Evolutionary conservation across 2,888 invertebrate genomes (phyloP), one percentile per base, ranked within the genome.

Genomic region (Coremacera marginata): DNA sequence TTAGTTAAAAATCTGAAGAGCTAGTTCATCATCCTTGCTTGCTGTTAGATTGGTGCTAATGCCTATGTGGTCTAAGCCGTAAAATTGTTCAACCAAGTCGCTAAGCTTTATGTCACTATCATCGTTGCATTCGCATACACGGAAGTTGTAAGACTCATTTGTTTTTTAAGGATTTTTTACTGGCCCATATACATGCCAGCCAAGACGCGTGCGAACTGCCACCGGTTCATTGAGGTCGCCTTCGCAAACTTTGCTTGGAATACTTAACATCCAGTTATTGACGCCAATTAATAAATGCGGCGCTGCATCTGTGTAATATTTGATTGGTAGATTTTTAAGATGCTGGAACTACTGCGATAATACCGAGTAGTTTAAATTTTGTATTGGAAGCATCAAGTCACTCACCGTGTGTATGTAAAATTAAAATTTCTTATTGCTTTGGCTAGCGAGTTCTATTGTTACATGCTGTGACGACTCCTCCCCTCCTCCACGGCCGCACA

Each of bases 261-360:
- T 44, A 19, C 68, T 75, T 19, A 78, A 27, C 16, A 75, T 62
- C 37, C 70, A 71, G 37, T 78, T 16, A 25, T 78, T 78, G 19
- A 78, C 34, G 8, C 75, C 75, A n/a, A 77, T 75, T 2, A 77
- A n/a, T n/a, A 75, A 22, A 7, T 65, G 57, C 14, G 77, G 77
- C 22, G 44, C 75, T 14, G 75, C 78, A 14, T 78, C 14, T 19
- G 8, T 8, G 19, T 76, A 78, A 27, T 68, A 73, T 31, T 55
- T 52, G 19, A 78, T 68, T 22, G 78, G 76, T 9, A 76, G 55
- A 63, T 76, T 73, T 11, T 9, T 2, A 19, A 76, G 22, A 44
- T 78, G 75, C 14, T 19, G 65, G 16, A 27, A 78, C n/a, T 31
- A 34, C 55, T 62, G 1, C 16, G 52, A 4, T 16, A 76, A 27